These are phyloP conservation scores for Drosophila miranda DNA, from an alignment of 1,140 invertebrate species.

Conservation along the genomic window DNA sequence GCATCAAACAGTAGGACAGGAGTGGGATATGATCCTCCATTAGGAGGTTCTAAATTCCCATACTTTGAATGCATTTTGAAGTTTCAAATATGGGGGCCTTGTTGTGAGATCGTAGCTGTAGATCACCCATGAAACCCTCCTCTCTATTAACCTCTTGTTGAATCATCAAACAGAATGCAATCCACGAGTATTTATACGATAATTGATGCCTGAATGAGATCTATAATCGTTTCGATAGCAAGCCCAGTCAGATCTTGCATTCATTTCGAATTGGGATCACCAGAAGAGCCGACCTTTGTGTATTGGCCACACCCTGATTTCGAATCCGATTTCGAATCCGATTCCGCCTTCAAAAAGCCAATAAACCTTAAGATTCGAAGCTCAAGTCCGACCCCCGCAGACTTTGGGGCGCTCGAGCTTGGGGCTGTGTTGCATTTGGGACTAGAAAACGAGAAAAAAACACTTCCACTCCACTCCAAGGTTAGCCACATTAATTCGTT, in stretches of 20 bases:
- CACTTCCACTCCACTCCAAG: constrained; percentile 40
- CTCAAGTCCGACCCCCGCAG: constrained; percentile 15
- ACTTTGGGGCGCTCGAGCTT: constrained; percentile 17
- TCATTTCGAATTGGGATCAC: constrained; percentile 7
- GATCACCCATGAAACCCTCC: no score
- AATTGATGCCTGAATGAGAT: no score
- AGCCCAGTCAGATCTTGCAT: background rate
- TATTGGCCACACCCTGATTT: constrained; percentile 20
- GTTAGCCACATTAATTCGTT: constrained; percentile 57
- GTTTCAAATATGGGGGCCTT: no score
- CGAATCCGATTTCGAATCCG: background rate
- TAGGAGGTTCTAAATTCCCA: no score
- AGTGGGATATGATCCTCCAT: no score
- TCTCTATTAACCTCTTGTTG: no score
- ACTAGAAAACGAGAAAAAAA: constrained; percentile 16
- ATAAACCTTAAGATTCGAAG: constrained; percentile 8
- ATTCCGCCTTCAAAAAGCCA: constrained; percentile 1
- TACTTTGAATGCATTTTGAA: no score
- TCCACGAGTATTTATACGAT: no score
- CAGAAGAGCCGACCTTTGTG: constrained; percentile 4
- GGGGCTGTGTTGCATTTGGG: constrained; percentile 46
- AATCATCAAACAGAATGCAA: no score
- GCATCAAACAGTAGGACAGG: no score
- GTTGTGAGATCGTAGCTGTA: no score
- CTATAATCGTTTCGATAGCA: no score